These are phyloP conservation scores for Halocynthia aurantium DNA, from an alignment of 23 tunicate species.

Conservation along the genomic window DNA sequence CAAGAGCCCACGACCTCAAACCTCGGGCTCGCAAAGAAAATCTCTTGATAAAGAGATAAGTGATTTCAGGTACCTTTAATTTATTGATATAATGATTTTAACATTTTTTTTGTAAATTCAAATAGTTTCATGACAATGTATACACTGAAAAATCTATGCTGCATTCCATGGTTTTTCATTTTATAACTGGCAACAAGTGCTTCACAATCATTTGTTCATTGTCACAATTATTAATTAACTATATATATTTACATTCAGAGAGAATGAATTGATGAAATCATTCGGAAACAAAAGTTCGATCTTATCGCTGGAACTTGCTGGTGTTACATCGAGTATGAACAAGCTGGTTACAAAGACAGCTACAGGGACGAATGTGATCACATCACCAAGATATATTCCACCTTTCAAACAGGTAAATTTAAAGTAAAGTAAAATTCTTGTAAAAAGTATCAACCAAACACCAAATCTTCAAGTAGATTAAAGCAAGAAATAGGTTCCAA, in stretches of 20 bases:
- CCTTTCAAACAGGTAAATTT: constrained; percentile 56
- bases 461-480: too few species aligned
- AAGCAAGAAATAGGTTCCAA: too few species aligned
- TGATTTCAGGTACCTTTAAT: constrained; percentile 3
- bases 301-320: constrained; percentile 26
- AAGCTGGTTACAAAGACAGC: constrained; percentile 50
- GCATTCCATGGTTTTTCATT: too few species aligned
- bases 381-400: constrained; percentile 56
- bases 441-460: too few species aligned
- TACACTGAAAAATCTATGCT: too few species aligned
- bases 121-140: too few species aligned
- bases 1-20: not conserved
- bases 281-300: constrained; percentile 17
- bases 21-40: not conserved
- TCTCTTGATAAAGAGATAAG: not conserved
- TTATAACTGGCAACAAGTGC: too few species aligned
- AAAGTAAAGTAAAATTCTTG: too few species aligned
- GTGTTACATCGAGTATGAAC: constrained; percentile 25
- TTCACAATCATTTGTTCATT: too few species aligned
- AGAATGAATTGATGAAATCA: constrained; percentile 31
- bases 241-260: constrained; percentile 5
- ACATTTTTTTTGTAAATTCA: too few species aligned
- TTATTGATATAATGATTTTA: not conserved
- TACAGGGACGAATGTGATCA: constrained; percentile 54
- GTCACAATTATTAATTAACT: too few species aligned